Percentiles rank a stretch among this genome's conserved stretches.
Evolutionary conservation across 2,797 vertebrate species (phyloP).

Genomic region (Nyctibius grandis): DNA sequence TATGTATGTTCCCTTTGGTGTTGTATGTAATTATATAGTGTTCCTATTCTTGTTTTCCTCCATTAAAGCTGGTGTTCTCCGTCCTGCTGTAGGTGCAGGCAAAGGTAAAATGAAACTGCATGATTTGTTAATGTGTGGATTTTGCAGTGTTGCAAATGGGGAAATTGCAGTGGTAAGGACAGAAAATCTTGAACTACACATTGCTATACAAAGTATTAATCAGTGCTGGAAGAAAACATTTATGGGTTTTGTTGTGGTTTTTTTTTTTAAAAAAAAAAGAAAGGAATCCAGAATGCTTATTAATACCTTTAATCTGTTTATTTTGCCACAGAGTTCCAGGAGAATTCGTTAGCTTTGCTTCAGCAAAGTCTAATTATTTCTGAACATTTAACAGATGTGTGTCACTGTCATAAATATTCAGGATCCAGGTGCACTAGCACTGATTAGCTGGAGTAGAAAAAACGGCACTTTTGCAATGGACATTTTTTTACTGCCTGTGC

Average conservation of each 20-base stretch:
- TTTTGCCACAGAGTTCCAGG: constrained; percentile 19
- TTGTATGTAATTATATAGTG: constrained; percentile 77
- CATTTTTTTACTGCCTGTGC: not conserved
- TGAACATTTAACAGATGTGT: constrained; percentile 10
- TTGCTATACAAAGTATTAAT: not conserved
- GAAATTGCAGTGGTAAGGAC: constrained; percentile 73
- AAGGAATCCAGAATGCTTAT: not conserved
- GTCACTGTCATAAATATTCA: constrained; percentile 27
- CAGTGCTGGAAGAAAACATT: constrained; percentile 4
- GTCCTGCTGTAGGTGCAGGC: constrained; percentile 85
- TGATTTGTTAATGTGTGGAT: constrained; percentile 73
- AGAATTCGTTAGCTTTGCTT: constrained; percentile 54
- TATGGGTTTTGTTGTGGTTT: not conserved
- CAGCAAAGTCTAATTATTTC: constrained; percentile 41
- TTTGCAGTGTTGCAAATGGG: constrained; percentile 69
- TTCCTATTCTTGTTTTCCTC: constrained; percentile 81
- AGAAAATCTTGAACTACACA: not conserved
- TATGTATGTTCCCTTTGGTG: constrained; percentile 50
- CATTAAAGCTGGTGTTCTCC: constrained; percentile 84
- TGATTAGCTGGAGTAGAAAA: constrained; percentile 24
- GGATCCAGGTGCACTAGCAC: constrained; percentile 12
- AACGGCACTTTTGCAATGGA: not conserved
- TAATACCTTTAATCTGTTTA: constrained; percentile 24
- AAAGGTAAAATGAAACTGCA: constrained; percentile 90
- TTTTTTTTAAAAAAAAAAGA: not conserved